Conservation (phyloP, 2,797 vertebrate genomes). For the Sebastes nivosus region DNA sequence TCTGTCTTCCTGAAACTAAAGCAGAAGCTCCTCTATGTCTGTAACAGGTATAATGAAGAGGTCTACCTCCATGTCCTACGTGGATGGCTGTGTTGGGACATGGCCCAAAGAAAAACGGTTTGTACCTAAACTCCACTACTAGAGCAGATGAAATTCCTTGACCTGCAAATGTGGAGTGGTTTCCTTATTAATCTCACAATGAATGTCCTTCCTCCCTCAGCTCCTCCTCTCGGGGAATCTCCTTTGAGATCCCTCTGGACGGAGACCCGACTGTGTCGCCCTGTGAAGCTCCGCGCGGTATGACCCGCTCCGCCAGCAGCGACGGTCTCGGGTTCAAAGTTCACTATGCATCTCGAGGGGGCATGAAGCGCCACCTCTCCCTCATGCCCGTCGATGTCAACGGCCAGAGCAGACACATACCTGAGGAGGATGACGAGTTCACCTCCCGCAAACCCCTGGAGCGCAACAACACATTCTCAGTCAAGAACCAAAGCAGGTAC, state of each 20-base stretch:
- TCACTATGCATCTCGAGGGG: slow-evolving; percentile 82
- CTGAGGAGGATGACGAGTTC: slow-evolving; percentile 84
- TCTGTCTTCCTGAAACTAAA: background rate
- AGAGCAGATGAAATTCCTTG: background rate
- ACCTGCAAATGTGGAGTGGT: background rate
- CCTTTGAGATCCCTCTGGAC: slow-evolving; percentile 97
- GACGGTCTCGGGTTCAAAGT: slow-evolving; percentile 89
- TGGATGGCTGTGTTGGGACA: slow-evolving; percentile 92
- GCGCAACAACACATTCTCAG: slow-evolving; percentile 66
- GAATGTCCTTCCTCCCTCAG: slow-evolving; percentile 64
- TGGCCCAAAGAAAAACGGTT: slow-evolving; percentile 98
- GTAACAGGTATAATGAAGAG: slow-evolving; percentile 88
- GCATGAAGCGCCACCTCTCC: slow-evolving; percentile 86
- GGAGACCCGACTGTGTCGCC: slow-evolving; percentile 81
- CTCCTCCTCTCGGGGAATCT: slow-evolving; percentile 92
- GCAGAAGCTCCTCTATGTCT: slow-evolving; percentile 6
- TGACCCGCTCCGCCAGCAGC: slow-evolving; percentile 92
- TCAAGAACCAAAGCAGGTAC: slow-evolving; percentile 79
- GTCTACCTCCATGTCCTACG: slow-evolving; percentile 93
- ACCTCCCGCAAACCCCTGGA: slow-evolving; percentile 62
- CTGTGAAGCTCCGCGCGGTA: slow-evolving; percentile 71
- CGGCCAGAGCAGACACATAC: slow-evolving; percentile 86
- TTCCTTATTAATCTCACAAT: background rate
- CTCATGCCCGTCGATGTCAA: slow-evolving; percentile 87
- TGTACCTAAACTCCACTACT: slow-evolving; percentile 21